These are phyloP conservation scores for Catocala fraxini DNA, from an alignment of 2,888 invertebrate genomes.

Conservation along the genomic window DNA sequence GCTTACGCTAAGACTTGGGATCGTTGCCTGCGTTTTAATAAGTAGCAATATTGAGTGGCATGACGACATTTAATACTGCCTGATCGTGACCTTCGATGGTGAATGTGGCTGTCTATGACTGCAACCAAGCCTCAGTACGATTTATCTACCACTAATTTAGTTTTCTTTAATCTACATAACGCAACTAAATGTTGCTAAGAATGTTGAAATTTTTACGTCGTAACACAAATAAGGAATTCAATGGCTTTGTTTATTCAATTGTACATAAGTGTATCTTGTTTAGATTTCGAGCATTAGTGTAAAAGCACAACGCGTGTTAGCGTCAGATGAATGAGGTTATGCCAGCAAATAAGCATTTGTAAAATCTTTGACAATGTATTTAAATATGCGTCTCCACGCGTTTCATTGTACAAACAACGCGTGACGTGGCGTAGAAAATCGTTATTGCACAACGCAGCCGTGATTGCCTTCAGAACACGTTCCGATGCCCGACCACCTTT, in stretches of 20 bases:
- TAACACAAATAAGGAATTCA: background rate
- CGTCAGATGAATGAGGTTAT: conserved; percentile 4
- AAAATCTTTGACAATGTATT: conserved; percentile 38
- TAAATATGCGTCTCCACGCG: conserved; percentile 52
- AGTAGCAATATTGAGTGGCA: conserved; percentile 55
- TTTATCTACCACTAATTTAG: conserved; percentile 29
- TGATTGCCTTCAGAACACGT: conserved; percentile 65
- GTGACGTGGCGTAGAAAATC: conserved; percentile 66
- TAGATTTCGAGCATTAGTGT: background rate
- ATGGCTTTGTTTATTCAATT: background rate
- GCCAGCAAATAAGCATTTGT: conserved; percentile 5
- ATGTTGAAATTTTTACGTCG: background rate
- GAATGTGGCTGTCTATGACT: conserved; percentile 43
- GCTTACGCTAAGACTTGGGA: conserved; percentile 28
- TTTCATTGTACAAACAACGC: conserved; percentile 60
- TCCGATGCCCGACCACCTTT: conserved; percentile 55
- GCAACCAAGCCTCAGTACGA: conserved; percentile 51
- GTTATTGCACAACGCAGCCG: conserved; percentile 70
- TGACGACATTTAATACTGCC: conserved; percentile 46
- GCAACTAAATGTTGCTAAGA: no score
- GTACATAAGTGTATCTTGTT: background rate
- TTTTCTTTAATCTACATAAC: conserved; percentile 38
- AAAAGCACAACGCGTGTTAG: background rate
- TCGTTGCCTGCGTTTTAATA: conserved; percentile 54
- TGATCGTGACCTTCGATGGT: conserved; percentile 73